phyloP scores from a whole-genome alignment of 2,888 invertebrate species.

The Clanis bilineata region DNA sequence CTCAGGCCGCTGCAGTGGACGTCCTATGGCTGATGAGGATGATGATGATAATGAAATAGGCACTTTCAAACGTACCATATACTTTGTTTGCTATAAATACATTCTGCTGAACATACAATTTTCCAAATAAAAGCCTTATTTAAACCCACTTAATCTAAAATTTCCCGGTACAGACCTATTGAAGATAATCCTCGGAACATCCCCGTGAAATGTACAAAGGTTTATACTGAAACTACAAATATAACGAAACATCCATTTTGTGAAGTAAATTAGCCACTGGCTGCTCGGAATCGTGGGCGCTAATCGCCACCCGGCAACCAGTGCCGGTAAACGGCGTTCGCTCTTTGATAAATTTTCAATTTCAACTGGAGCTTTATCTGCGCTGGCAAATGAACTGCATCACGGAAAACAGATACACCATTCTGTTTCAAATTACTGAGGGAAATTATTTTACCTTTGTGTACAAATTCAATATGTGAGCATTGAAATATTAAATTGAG shows the following conservation, averaged over 20 bases:
- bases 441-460: not conserved
- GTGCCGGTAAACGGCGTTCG: not conserved
- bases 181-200: not conserved
- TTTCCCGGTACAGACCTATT: not conserved
- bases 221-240: too few species aligned
- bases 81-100: too few species aligned
- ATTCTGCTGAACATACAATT: not conserved
- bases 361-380: not conserved
- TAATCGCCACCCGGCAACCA: conserved; percentile 2
- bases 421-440: not conserved
- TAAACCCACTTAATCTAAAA: not conserved
- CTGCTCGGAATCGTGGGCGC: not conserved
- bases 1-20: too few species aligned
- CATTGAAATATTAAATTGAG: too few species aligned
- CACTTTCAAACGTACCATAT: too few species aligned
- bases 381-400: not conserved
- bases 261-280: not conserved
- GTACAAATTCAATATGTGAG: not conserved
- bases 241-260: not conserved
- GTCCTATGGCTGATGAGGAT: too few species aligned
- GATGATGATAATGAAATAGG: too few species aligned
- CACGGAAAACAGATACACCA: not conserved
- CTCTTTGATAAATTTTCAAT: conserved; percentile 16
- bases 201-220: not conserved
- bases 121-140: not conserved